Evolutionary conservation across 1,140 invertebrate genomes (phyloP), one percentile per base, ranked within the genome.

Genomic region (Calycopis cecrops): DNA sequence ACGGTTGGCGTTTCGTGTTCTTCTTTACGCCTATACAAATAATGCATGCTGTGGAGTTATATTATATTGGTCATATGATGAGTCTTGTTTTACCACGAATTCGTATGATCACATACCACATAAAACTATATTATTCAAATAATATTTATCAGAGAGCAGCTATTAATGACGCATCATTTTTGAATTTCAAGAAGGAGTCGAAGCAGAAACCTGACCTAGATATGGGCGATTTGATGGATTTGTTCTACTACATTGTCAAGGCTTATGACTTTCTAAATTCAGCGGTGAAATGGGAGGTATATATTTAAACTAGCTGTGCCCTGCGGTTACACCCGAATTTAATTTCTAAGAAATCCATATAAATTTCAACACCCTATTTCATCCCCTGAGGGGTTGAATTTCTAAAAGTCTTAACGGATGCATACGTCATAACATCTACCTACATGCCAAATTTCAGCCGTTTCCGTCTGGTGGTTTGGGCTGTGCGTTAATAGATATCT

Each of bases 221-320:
- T 47, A 74, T 81, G 57, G 69, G 66, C 0, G 79, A 71, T 35
- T 34, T 85, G 18, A 73, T 81, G 62, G 63, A 71, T 49, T 65
- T 73, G 8, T 85, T 81, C 55, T 64, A 77, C 10, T 76, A 61
- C 51, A 59, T 78, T 7, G 72, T 81, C 35, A 71, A 65, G 11
- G 57, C 70, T n/a, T 81, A 73, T 48, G 76, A 78, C 35, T 69
- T 55, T 35, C 61, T 85, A 48, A 74, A 79, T 17, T 62, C 75
- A 28, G 72, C 72, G 9, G 63, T 81, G 6, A 80, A 79, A 67
- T 85, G 76, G 74, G 79, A 85, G 76, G 79, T 85, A 69, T 59
- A 34, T 48, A 35, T 14, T 17, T n/a, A n/a, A n/a, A n/a, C n/a
- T n/a, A n/a, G n/a, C n/a, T n/a, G n/a, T n/a, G n/a, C n/a, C n/a